Evolutionary conservation across 92 coral and sea anemone species (phyloP).

Genomic region (Scolanthus callimorphus): DNA sequence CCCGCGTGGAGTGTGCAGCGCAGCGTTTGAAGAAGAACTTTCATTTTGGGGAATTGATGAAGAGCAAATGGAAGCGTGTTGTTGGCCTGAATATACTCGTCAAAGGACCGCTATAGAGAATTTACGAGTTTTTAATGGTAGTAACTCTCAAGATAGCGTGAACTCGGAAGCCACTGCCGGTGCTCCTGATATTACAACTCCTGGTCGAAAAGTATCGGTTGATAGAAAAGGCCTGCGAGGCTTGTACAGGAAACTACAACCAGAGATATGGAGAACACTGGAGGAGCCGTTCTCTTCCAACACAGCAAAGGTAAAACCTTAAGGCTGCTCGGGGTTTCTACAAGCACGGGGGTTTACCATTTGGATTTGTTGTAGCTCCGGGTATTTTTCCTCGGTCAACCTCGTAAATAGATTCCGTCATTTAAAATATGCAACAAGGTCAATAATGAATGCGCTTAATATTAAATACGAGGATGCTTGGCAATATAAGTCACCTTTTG

Average conservation of each 20-base stretch:
- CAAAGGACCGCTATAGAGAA: conserved; percentile 66
- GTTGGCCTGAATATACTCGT: conserved; percentile 81
- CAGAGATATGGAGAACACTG: conserved; percentile 48
- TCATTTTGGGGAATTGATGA: conserved; percentile 86
- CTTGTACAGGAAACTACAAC: conserved; percentile 35
- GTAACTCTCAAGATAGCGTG: conserved; percentile 27
- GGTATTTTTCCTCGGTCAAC: too few relatives aligned
- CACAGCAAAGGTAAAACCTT: conserved; percentile 59
- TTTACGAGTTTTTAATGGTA: conserved; percentile 46
- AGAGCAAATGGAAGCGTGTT: conserved; percentile 73
- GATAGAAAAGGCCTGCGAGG: conserved; percentile 13
- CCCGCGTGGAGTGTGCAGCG: conserved; percentile 75
- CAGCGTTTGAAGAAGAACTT: conserved; percentile 67
- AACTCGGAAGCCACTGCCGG: conserved; percentile 28
- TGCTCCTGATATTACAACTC: conserved; percentile 1
- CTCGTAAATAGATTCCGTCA: too few relatives aligned
- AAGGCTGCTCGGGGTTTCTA: too few relatives aligned
- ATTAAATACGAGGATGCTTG: too few relatives aligned
- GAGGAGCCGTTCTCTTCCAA: conserved; percentile 72
- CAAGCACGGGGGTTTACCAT: too few relatives aligned
- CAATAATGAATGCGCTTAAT: too few relatives aligned
- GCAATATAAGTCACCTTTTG: too few relatives aligned
- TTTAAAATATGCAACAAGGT: too few relatives aligned
- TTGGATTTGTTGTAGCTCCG: too few relatives aligned
- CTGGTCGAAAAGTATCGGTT: conserved; percentile 15